phyloP scores from a whole-genome alignment of 1,140 invertebrate genomes.

The Lepidurus packardi region DNA sequence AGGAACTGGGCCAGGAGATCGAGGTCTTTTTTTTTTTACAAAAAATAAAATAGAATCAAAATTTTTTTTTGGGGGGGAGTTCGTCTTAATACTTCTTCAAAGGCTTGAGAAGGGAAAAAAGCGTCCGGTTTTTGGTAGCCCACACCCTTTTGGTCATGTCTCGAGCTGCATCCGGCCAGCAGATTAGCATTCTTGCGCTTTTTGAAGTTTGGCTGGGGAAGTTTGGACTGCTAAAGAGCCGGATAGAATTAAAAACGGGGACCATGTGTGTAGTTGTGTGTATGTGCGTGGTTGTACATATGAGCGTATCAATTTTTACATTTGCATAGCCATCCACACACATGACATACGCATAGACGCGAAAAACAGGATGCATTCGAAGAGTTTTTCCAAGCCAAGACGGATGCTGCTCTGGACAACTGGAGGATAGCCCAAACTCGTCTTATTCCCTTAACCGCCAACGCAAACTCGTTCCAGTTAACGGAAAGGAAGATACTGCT shows the following conservation, averaged over 20 bases:
- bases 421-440: neutral
- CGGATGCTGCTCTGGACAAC: constrained; percentile 15
- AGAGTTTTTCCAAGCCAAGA: neutral
- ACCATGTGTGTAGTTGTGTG: neutral
- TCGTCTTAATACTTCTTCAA: too few relatives aligned
- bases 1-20: neutral
- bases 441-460: neutral
- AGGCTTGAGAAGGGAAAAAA: neutral
- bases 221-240: neutral
- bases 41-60: neutral
- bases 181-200: constrained; percentile 16
- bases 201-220: neutral
- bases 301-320: neutral
- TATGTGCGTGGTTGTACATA: constrained; percentile 12
- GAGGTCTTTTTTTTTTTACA: too few relatives aligned
- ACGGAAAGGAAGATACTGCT: neutral
- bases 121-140: neutral
- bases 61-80: too few relatives aligned
- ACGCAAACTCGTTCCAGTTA: constrained; percentile 5
- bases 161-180: constrained; percentile 16
- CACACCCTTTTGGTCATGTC: constrained; percentile 4
- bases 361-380: neutral
- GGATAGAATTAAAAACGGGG: neutral
- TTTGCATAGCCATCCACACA: neutral
- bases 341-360: neutral